Base-by-base conservation (phyloP, 2,113 vertebrate genomes). In the Nycticebus coucang region DNA sequence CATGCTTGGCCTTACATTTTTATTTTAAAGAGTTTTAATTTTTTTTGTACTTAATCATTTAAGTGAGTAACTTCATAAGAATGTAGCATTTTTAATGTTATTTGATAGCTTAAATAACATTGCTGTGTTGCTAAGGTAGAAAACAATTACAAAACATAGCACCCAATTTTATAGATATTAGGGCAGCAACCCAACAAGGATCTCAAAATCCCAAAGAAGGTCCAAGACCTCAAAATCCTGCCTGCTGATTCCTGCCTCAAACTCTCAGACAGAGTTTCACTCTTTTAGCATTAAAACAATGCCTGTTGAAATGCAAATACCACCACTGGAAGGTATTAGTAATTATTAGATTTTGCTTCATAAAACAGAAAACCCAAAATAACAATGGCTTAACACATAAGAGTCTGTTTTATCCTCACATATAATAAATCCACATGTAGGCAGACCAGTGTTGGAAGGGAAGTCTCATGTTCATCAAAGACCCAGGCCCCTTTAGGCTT, bases 201-300 rank as follows among this genome's bases (percentile, higher is more conserved):
- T 92, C 45, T 78, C 30, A 37, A 94, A 83, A 75, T 94, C 33
- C 14, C 26, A 68, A 50, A 89, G 28, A 88, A 64, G 53, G 55
- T 55, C 55, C 35, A 66, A 45, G 75, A 81, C 22, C 28, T 97
- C 86, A 87, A 96, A 87, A 94, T 85, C 45, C 62, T 93, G n/a
- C 22, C 71, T 79, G 33, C 2, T 87, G 59, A n/a, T 71, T 95
- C 91, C 66, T 74, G n/a, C 62, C 41, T 79, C 50, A 92, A 89
- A 93, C 53, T 89, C 85, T 57, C 22, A 28, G 41, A 66, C 24
- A 86, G 9, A 78, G 50, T 53, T 85, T 95, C 21, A 60, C 83
- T 75, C 30, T 68, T 93, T 93, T 66, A 93, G 50, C 45, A 50
- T 60, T 91, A 86, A 90, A 89, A 87, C 5, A 55, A 80, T 87